Evolutionary conservation across 2,113 vertebrate genomes (phyloP).

Genomic region (Dicerorhinus sumatrensis): DNA sequence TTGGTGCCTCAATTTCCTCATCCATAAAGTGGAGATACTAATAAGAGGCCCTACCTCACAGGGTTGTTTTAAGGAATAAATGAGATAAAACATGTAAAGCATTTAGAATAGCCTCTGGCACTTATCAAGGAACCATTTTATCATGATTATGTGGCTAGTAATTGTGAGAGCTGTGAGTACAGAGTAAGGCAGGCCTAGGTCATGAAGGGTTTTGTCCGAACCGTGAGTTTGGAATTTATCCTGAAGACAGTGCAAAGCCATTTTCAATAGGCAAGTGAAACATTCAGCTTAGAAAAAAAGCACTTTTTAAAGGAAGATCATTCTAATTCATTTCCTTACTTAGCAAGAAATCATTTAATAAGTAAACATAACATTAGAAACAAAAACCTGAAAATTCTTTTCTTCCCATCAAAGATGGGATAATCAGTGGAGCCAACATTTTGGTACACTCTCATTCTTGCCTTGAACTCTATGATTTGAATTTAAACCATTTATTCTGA

Average conservation of each 20-base stretch:
- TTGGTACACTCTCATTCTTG: background rate
- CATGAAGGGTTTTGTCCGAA: background rate
- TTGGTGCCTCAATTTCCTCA: background rate
- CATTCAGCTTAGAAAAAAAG: background rate
- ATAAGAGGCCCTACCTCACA: background rate
- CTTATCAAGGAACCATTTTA: background rate
- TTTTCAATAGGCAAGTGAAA: slow-evolving; percentile 3
- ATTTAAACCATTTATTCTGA: slow-evolving; percentile 5
- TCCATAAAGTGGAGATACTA: background rate
- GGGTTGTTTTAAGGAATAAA: background rate
- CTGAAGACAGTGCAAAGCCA: background rate
- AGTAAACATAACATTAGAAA: background rate
- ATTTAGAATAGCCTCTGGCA: slow-evolving; percentile 5
- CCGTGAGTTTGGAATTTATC: background rate
- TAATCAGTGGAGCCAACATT: background rate
- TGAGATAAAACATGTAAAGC: background rate
- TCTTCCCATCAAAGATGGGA: background rate
- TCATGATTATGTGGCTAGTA: background rate
- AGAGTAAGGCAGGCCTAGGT: background rate
- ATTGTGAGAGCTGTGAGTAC: background rate
- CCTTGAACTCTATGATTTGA: background rate
- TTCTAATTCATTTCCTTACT: background rate
- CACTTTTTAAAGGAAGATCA: background rate
- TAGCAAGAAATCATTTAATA: slow-evolving; percentile 1
- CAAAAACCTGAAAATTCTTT: background rate